These are phyloP conservation scores for Lichenostomus cassidix DNA, from an alignment of 2,113 vertebrate species.

Conservation along the genomic window DNA sequence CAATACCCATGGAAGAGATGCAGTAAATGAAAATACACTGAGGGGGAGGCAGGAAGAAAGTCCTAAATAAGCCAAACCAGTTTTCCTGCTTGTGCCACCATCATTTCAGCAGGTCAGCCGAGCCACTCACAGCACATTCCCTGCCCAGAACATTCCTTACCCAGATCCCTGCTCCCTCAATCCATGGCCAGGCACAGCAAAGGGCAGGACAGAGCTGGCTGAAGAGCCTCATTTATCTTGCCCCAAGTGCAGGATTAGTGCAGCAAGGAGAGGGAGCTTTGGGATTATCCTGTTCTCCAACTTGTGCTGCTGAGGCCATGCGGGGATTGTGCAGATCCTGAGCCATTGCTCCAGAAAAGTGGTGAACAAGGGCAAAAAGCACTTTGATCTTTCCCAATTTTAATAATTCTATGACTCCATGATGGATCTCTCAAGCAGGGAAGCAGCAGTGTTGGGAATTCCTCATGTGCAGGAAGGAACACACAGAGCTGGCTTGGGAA, in stretches of 20 bases:
- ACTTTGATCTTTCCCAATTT: background rate
- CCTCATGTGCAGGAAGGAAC: fast-evolving
- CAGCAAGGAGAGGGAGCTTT: background rate
- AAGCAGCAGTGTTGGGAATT: background rate
- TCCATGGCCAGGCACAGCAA: background rate
- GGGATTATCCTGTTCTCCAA: background rate
- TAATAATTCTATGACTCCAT: background rate
- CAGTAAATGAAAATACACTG: background rate
- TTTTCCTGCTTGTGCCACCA: background rate
- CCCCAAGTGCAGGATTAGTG: background rate
- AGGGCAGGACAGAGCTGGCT: background rate
- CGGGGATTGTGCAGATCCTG: background rate
- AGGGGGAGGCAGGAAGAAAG: background rate
- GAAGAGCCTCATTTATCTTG: background rate
- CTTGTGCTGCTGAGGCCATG: background rate
- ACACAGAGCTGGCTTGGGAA: background rate
- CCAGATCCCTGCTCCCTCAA: background rate
- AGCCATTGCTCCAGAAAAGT: background rate
- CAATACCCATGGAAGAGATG: background rate
- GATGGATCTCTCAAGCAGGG: background rate
- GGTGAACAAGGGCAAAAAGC: background rate
- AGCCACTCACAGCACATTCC: background rate
- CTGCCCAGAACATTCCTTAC: background rate
- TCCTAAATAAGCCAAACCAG: background rate
- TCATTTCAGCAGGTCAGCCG: fast-evolving